phyloP scores from a whole-genome alignment of 1,140 invertebrate species.

The Scaptomyza hsui region DNA sequence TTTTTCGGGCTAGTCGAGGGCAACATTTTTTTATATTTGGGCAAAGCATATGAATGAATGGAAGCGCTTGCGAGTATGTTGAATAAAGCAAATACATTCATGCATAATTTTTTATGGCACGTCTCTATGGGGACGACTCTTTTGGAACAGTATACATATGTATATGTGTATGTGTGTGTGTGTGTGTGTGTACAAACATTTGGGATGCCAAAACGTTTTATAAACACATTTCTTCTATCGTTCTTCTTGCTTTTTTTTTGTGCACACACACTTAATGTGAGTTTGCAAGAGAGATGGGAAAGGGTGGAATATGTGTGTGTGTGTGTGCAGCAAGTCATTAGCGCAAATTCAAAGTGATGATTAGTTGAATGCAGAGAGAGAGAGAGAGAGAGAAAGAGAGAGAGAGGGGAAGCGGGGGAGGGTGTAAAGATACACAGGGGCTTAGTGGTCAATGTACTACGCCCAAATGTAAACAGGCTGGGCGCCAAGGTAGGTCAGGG shows the following conservation, averaged over 20 bases:
- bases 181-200: slow-evolving; percentile 42
- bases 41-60: slow-evolving; percentile 48
- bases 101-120: slow-evolving; percentile 77
- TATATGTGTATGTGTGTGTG: slow-evolving; percentile 5
- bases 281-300: slow-evolving; percentile 21
- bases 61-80: slow-evolving; percentile 31
- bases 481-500: slow-evolving; percentile 65
- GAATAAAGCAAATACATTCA: slow-evolving; percentile 78
- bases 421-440: slow-evolving; percentile 4
- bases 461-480: slow-evolving; percentile 75
- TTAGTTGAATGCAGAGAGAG: slow-evolving; percentile 62
- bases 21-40: slow-evolving; percentile 71
- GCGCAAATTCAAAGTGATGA: slow-evolving; percentile 74
- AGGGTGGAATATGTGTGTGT: neutral
- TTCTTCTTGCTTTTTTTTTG: slow-evolving; percentile 20
- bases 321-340: slow-evolving; percentile 60
- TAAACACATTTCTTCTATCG: slow-evolving; percentile 56
- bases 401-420: too few species aligned
- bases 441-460: slow-evolving; percentile 71
- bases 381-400: too few species aligned
- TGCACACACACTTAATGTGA: slow-evolving; percentile 53
- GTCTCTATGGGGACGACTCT: slow-evolving; percentile 54
- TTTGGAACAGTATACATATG: too few species aligned
- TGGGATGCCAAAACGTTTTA: slow-evolving; percentile 80
- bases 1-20: slow-evolving; percentile 64